Conservation (phyloP, 1,140 invertebrate genomes). For the Pogonomyrmex californicus region DNA sequence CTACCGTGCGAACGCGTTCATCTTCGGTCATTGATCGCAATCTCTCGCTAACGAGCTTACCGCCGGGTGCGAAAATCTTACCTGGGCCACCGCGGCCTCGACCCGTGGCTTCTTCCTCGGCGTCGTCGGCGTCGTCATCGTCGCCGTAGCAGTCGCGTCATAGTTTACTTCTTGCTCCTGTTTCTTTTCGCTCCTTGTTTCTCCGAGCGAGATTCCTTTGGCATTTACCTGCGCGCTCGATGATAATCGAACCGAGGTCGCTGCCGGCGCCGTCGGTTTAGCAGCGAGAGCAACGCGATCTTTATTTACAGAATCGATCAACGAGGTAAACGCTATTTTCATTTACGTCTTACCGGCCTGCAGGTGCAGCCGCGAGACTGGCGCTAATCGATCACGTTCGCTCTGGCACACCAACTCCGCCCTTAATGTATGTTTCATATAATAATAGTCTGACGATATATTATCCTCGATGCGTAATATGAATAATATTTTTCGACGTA, state of each 20-base stretch:
- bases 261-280: background rate
- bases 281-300: slow-evolving; percentile 44
- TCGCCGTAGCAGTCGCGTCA: background rate
- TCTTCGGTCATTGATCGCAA: slow-evolving; percentile 86
- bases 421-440: slow-evolving; percentile 21
- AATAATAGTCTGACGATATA: slow-evolving; percentile 12
- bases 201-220: slow-evolving; percentile 20
- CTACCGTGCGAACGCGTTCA: slow-evolving; percentile 83
- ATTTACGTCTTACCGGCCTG: slow-evolving; percentile 59
- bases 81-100: slow-evolving; percentile 69
- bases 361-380: slow-evolving; percentile 57
- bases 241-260: slow-evolving; percentile 69
- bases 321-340: slow-evolving; percentile 59
- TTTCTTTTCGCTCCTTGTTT: slow-evolving; percentile 5
- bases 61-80: slow-evolving; percentile 84
- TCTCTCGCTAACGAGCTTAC: slow-evolving; percentile 84
- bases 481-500: slow-evolving; percentile 15
- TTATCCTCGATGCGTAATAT: slow-evolving; percentile 6
- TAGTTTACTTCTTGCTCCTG: slow-evolving; percentile 17
- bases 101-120: slow-evolving; percentile 58
- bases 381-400: slow-evolving; percentile 58
- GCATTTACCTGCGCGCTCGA: slow-evolving; percentile 62
- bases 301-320: slow-evolving; percentile 76
- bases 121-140: slow-evolving; percentile 4
- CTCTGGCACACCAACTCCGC: slow-evolving; percentile 15